Percentiles rank a stretch among this genome's conserved stretches.
Conservation (phyloP, 2,888 invertebrate genomes). For the Ophioninae sp. region DNA sequence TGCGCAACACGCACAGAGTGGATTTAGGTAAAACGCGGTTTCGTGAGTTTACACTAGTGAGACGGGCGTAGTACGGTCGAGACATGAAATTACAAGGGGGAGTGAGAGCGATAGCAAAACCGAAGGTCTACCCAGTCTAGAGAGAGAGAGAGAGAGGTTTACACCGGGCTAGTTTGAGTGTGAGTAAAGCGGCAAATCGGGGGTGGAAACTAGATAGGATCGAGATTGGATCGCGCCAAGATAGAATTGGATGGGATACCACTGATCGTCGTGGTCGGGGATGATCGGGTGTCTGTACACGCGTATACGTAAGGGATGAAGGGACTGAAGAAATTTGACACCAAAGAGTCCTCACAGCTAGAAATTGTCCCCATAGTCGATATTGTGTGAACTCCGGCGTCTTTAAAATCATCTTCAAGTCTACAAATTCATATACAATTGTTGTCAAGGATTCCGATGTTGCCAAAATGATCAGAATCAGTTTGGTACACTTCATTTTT, state of each 20-base stretch:
- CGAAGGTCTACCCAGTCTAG: conserved; percentile 6
- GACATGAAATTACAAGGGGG: conserved; percentile 19
- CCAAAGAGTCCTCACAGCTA: not conserved
- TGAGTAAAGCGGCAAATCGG: conserved; percentile 50
- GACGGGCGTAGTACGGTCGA: conserved; percentile 28
- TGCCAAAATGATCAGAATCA: too few relatives aligned
- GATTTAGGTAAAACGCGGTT: conserved; percentile 14
- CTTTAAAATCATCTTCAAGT: too few relatives aligned
- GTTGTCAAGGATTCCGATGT: too few relatives aligned
- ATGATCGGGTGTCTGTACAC: conserved; percentile 14
- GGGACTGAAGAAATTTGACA: not conserved
- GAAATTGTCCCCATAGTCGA: too few relatives aligned
- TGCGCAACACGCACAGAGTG: not conserved
- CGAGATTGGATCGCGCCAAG: conserved; percentile 73
- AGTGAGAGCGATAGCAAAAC: conserved; percentile 30
- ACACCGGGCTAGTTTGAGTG: conserved; percentile 36
- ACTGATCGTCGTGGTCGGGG: conserved; percentile 53
- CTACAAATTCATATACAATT: too few relatives aligned
- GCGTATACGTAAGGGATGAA: not conserved
- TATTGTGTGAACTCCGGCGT: too few relatives aligned
- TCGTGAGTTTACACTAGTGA: conserved; percentile 28
- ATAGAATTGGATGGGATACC: conserved; percentile 72
- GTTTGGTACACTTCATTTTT: too few relatives aligned
- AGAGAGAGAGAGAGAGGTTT: conserved; percentile 9
- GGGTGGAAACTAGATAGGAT: conserved; percentile 67